Conservation (phyloP, 2,888 invertebrate genomes). For the Hyalella azteca region DNA sequence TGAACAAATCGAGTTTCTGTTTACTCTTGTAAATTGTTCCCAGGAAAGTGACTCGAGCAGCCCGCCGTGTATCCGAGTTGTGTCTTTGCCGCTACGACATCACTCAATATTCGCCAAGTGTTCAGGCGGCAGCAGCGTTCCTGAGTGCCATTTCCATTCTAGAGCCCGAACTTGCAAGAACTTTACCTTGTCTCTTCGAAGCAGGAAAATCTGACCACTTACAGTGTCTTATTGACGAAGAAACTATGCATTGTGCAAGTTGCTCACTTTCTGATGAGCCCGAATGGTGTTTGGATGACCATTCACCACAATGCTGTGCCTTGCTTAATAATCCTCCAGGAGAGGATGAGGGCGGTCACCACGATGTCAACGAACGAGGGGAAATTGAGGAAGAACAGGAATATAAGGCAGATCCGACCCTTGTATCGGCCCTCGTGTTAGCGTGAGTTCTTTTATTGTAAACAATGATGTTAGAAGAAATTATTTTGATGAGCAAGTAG, state of each 20-base stretch:
- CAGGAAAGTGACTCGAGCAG: conserved; percentile 44
- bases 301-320: no score
- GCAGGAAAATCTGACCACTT: not conserved
- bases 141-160: conserved; percentile 22
- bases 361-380: no score
- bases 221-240: not conserved
- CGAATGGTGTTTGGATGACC: not conserved
- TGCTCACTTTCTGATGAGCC: not conserved
- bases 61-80: conserved; percentile 42
- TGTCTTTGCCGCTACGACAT: conserved; percentile 48
- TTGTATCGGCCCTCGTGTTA: not conserved
- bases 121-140: conserved; percentile 47
- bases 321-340: no score
- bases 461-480: no score
- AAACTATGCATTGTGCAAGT: not conserved
- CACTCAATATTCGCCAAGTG: conserved; percentile 46
- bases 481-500: no score
- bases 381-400: not conserved
- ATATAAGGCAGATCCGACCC: not conserved
- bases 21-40: not conserved
- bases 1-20: no score
- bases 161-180: not conserved
- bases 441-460: no score
- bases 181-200: not conserved
- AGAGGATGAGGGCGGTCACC: no score